Base-by-base conservation (phyloP, 2,888 invertebrate genomes). In the Colletes collaris region DNA sequence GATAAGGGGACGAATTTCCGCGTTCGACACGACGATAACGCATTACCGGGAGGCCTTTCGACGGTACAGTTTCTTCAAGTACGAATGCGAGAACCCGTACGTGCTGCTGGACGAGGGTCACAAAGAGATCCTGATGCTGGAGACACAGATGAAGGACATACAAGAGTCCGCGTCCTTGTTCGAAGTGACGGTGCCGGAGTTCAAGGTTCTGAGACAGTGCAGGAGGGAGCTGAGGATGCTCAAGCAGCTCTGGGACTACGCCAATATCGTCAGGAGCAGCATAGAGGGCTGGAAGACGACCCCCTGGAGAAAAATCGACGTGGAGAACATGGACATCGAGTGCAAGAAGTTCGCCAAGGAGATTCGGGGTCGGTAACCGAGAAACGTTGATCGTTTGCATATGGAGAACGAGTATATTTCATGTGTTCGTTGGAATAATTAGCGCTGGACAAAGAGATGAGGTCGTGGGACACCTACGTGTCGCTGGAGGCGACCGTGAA, bases 281-380 rank as follows among this genome's bases (percentile, higher is more conserved):
- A 97, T 99, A 76, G 97, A 98, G 89, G 98, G 98, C 91, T 99
- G 99, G 99, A 99, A 99, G 93, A 98, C 97, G 0, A 99, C 99
- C 0, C 97, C 98, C 0, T 99, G 99, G 99, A 95, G 97, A 73
- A 97, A 98, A 92, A 98, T 99, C 79, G 98, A 99, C 91, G 98
- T 99, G 55, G 99, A 99, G 93, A 98, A 98, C 90, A 99, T 99
- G 98, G 99, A 99, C 91, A 97, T 99, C 87, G 99, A 99, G 93
- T 99, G 99, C 93, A 99, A 99, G 92, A 98, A 98, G 92, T 99
- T 99, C 93, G 97, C 98, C 2, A 99, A 99, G 93, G 98, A 98
- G 93, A 97, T 98, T 74, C 94, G 97, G 90, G 94, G 94, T 94
- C 87, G 76, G 65, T 19, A 37, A 50, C 65, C 37, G 27, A 3